Percentiles rank a stretch among this genome's conserved stretches.
phyloP scores from a whole-genome alignment of 2,888 invertebrate genomes.

The Pterostichus madidus region DNA sequence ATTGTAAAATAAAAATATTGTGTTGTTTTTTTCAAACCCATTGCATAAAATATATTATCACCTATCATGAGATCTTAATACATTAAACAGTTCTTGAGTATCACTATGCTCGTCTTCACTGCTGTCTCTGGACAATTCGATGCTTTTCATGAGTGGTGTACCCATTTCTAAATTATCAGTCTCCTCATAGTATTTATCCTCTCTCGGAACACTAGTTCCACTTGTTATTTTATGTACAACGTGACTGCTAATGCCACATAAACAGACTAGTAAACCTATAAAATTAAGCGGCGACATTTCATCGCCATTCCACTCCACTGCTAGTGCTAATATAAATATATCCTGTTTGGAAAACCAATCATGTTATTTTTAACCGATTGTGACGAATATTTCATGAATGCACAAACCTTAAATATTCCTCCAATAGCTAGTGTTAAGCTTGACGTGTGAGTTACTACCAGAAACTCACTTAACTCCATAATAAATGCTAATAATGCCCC shows the following conservation, averaged over 20 bases:
- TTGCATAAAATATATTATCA: slow-evolving; percentile 68
- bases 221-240: slow-evolving; percentile 84
- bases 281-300: slow-evolving; percentile 90
- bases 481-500: slow-evolving; percentile 94
- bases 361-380: neutral
- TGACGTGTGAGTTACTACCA: slow-evolving; percentile 95
- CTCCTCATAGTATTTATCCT: slow-evolving; percentile 58
- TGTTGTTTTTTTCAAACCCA: slow-evolving; percentile 9
- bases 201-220: slow-evolving; percentile 11
- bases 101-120: slow-evolving; percentile 77
- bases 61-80: slow-evolving; percentile 76
- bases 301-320: slow-evolving; percentile 93
- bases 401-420: slow-evolving; percentile 94
- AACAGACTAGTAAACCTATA: slow-evolving; percentile 90
- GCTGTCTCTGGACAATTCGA: slow-evolving; percentile 61
- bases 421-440: slow-evolving; percentile 97
- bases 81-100: slow-evolving; percentile 78
- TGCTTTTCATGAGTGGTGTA: slow-evolving; percentile 73
- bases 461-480: slow-evolving; percentile 97
- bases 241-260: slow-evolving; percentile 93
- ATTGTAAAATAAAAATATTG: slow-evolving; percentile 26
- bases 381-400: slow-evolving; percentile 8
- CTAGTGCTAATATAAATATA: slow-evolving; percentile 93
- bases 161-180: slow-evolving; percentile 71
- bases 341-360: slow-evolving; percentile 83